Percentiles rank a stretch among this genome's conserved stretches.
Evolutionary conservation across 2,113 vertebrate genomes (phyloP).

Genomic region (Tenrec ecaudatus): DNA sequence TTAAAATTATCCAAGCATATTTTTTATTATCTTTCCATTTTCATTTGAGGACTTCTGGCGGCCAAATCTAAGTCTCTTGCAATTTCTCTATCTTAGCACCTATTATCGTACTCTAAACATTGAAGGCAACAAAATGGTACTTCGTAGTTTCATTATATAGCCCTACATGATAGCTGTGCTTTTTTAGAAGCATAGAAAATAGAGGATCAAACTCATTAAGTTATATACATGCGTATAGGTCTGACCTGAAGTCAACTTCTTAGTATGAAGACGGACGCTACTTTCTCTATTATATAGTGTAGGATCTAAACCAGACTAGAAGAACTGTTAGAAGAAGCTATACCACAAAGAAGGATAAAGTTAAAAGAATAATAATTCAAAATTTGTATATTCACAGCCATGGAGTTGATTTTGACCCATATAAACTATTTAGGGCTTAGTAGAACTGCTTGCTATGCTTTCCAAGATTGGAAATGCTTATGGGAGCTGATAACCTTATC

Average conservation of each 20-base stretch:
- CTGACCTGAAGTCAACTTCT: not conserved
- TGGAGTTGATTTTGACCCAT: too few relatives aligned
- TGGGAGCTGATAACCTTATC: too few relatives aligned
- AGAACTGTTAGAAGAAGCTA: not conserved
- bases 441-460: too few relatives aligned
- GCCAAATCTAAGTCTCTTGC: not conserved
- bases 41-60: constrained; percentile 40
- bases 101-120: not conserved
- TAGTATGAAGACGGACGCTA: not conserved
- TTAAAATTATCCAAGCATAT: constrained; percentile 57
- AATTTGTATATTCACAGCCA: too few relatives aligned
- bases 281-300: not conserved
- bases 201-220: not conserved
- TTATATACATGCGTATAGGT: not conserved
- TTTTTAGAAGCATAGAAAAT: not conserved
- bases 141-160: not conserved
- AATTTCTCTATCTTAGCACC: not conserved
- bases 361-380: constrained; percentile 6
- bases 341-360: not conserved
- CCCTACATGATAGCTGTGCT: not conserved
- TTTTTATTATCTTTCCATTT: constrained; percentile 39
- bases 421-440: too few relatives aligned
- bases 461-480: too few relatives aligned
- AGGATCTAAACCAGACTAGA: not conserved
- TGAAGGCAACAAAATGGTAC: not conserved